Evolutionary conservation across 1,140 invertebrate species (phyloP).

Genomic region (Octopus sinensis): DNA sequence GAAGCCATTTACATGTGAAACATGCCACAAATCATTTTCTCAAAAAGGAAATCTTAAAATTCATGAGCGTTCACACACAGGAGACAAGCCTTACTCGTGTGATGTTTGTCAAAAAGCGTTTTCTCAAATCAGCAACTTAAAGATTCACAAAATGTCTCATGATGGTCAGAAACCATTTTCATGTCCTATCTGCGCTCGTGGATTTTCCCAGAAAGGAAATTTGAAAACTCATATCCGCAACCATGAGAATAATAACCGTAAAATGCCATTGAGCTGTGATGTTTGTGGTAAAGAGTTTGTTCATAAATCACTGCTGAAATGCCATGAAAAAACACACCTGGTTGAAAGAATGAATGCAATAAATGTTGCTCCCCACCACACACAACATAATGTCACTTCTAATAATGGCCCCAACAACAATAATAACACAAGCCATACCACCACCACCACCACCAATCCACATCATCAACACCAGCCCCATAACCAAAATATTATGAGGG

Average conservation of each 20-base stretch:
- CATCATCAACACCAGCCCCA: not conserved
- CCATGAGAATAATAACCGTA: constrained; percentile 53
- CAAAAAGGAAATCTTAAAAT: constrained; percentile 11
- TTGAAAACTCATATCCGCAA: constrained; percentile 74
- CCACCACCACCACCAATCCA: not conserved
- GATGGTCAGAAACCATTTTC: constrained; percentile 67
- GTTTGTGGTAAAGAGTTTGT: constrained; percentile 54
- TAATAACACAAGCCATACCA: not conserved
- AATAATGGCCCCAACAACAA: not conserved
- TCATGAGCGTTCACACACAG: constrained; percentile 33
- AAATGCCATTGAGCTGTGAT: constrained; percentile 53
- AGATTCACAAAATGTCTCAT: constrained; percentile 31
- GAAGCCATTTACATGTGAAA: constrained; percentile 26
- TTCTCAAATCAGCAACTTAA: constrained; percentile 13
- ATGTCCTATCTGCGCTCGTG: constrained; percentile 71
- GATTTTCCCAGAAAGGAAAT: constrained; percentile 83
- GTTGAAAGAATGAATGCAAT: not conserved
- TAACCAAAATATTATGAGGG: not conserved
- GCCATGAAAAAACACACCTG: constrained; percentile 71
- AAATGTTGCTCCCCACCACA: not conserved
- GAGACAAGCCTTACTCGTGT: constrained; percentile 31
- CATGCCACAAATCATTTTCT: constrained; percentile 34
- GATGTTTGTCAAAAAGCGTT: constrained; percentile 32
- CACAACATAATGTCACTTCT: not conserved
- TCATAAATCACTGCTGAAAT: constrained; percentile 76